phyloP scores from a whole-genome alignment of 2,113 vertebrate species.

The Apus apus region DNA sequence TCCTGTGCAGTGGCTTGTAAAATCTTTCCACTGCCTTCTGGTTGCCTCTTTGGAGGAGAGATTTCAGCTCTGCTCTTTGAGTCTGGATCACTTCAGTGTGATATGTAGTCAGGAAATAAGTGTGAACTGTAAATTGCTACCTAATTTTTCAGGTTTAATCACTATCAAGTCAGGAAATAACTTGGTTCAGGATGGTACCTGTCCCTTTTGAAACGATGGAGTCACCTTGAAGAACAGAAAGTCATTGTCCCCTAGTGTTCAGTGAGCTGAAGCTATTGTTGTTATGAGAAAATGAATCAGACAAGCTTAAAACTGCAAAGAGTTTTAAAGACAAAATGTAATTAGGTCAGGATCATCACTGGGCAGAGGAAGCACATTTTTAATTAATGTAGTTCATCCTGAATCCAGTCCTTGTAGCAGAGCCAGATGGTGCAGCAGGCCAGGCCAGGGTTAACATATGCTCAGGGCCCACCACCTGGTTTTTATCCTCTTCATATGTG shows the following conservation, averaged over 20 bases:
- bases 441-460: fast-evolving
- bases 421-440: background rate
- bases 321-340: background rate
- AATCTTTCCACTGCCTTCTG: background rate
- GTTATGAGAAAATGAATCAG: background rate
- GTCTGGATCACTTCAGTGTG: background rate
- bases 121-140: background rate
- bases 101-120: background rate
- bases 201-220: background rate
- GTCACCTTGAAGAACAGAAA: background rate
- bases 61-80: background rate
- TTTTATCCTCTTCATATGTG: background rate
- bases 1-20: background rate
- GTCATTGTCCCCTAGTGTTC: fast-evolving
- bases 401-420: background rate
- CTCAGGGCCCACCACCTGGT: background rate
- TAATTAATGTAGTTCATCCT: background rate
- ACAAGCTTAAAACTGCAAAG: background rate
- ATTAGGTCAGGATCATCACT: background rate
- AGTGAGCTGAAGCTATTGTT: background rate
- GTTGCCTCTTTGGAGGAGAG: background rate
- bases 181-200: background rate
- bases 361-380: background rate
- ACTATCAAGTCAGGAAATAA: background rate
- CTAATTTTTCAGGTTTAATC: background rate